Evolutionary conservation across 2,888 invertebrate genomes (phyloP), one percentile per base, ranked within the genome.

Genomic region (Heteromyza rotundicornis): DNA sequence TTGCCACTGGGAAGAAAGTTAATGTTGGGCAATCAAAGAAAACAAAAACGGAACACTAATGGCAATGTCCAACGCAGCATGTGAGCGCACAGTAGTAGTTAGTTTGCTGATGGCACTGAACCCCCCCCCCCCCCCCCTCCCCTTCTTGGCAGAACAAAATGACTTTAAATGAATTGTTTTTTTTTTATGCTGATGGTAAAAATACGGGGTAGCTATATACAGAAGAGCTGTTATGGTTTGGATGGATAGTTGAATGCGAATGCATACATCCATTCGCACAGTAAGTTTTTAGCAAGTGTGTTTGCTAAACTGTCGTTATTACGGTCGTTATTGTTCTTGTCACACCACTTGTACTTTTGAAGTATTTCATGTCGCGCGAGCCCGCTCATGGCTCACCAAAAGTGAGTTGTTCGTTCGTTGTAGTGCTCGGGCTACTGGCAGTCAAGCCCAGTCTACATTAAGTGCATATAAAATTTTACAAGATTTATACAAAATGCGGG

Each of bases 251-350:
- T 32, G 7, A 32, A 32, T 8, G 32, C 12, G 32, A 12, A 12
- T 32, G 32, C 32, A 8, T 32, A 12, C 32, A 8, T 32, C 7
- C 32, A 12, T 32, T 32, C 32, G 5, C n/a, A n/a, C n/a, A n/a
- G n/a, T n/a, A n/a, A n/a, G n/a, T n/a, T n/a, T n/a, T n/a, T n/a
- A n/a, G n/a, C n/a, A 12, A 8, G 32, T 3, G 14, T 40, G 40
- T 7, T 40, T 40, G 40, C 40, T 40, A 40, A 40, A 40, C 40
- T 40, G 40, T 40, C 40, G 40, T 40, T 40, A 40, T 40, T 40
- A 40, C n/a, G 16, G 40, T 40, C 40, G 40, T 40, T 40, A 40
- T 40, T 40, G 40, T 40, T 40, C 3, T 40, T n/a, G n/a, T n/a
- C n/a, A n/a, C n/a, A n/a, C 40, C 40, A 40, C 40, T 40, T 40